Base-by-base conservation (phyloP, 2,888 invertebrate species). In the Stramonita haemastoma region DNA sequence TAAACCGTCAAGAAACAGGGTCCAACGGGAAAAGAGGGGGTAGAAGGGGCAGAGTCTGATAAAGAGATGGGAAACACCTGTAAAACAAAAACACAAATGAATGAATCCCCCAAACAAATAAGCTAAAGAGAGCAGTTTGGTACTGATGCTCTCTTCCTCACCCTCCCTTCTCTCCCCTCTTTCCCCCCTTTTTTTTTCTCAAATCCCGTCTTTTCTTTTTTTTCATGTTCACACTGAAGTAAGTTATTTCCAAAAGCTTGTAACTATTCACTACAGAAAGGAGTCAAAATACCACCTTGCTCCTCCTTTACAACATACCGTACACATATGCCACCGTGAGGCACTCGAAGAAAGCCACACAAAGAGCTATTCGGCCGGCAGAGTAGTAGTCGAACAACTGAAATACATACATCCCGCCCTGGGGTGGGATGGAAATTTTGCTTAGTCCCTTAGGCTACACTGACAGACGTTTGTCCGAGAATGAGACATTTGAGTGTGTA, bases 291-390 rank as follows among this genome's bases (percentile, higher is more conserved):
- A 89, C 89, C 85, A 89, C 89, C 89, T 89, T 86, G 15, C 32
- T 57, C 34, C 73, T 81, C 36, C 81, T 81, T 77, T 60, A 83
- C 81, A 32, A 83, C 88, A 66, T 95, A 96, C 98, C 98, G 95
- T 98, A 98, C 88, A 98, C 97, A 97, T 98, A 98, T 26, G 98
- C 97, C 86, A 98, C 97, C n/a, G 98, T 97, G 91, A 98, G 97
- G 94, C 98, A 98, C 95, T 98, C 98, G 94, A 97, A 97, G 95
- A 97, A 97, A 95, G 97, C 97, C 91, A 97, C 96, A 29, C 97
- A 95, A 34, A 97, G 95, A 88, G 97, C 97, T 95, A 97, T 97
- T 91, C 97, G 97, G 93, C 97, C 97, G 32, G 97, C 97, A 0
- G 97, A 97, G 94, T 97, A 97, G 93, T 97, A 97, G 95, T 97